These are phyloP conservation scores for Caenorhabditis sp. DNA, from an alignment of 2,888 invertebrate species.

Conservation along the genomic window DNA sequence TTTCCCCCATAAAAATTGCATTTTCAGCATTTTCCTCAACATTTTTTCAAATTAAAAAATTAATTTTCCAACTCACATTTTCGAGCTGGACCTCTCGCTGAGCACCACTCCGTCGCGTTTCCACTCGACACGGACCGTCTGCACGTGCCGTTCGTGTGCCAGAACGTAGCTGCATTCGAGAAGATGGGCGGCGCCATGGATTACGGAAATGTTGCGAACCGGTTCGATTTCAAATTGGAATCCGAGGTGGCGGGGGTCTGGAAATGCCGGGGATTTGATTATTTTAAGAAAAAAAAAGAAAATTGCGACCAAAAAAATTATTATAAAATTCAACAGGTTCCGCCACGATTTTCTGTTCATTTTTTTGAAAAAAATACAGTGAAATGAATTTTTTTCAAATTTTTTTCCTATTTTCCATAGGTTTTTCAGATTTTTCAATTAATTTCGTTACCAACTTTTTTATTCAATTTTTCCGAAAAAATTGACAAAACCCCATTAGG, in stretches of 20 bases:
- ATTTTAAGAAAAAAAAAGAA: neutral
- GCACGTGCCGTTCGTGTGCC: slow-evolving; percentile 61
- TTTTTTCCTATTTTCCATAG: neutral
- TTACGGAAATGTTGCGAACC: slow-evolving; percentile 20
- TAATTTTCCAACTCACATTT: slow-evolving; percentile 49
- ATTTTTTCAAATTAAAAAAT: slow-evolving; percentile 8
- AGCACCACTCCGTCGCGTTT: slow-evolving; percentile 65
- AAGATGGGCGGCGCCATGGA: slow-evolving; percentile 30
- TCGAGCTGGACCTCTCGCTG: slow-evolving; percentile 38
- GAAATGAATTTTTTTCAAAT: neutral
- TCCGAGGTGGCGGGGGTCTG: slow-evolving; percentile 57
- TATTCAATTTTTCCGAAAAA: neutral
- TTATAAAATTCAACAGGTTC: neutral
- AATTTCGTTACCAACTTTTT: neutral
- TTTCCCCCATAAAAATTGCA: too few species aligned
- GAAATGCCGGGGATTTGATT: neutral
- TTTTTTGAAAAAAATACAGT: neutral
- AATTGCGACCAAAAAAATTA: neutral
- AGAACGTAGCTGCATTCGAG: slow-evolving; percentile 69
- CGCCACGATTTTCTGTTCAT: neutral
- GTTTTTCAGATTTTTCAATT: neutral
- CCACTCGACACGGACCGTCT: slow-evolving; percentile 67
- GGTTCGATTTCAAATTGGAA: slow-evolving; percentile 61
- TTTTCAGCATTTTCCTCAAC: too few species aligned
- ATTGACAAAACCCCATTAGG: too few species aligned